Evolutionary conservation across 2,113 vertebrate species (phyloP), one percentile per base, ranked within the genome.

Genomic region (Panurus biarmicus): DNA sequence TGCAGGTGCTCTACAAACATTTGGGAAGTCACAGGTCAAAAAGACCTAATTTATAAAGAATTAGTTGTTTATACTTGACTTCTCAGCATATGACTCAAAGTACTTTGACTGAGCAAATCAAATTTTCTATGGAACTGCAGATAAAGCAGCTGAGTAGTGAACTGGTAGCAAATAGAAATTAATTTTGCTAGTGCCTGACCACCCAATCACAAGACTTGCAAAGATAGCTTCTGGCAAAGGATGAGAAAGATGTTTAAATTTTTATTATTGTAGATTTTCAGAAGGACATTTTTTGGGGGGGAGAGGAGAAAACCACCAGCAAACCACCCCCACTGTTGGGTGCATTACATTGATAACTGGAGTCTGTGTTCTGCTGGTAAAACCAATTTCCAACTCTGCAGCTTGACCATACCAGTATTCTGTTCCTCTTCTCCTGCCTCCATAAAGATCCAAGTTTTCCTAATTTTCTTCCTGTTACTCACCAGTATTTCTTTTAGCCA

Each of bases 211-310:
- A 2, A 82, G 23, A 47, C 40, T 42, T 54, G 50, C 13, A 25
- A 84, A 67, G 71, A 62, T 9, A 58, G 28, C 29, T 33, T 11
- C 12, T 75, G 62, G 38, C 16, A 58, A 83, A 51, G 6, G 17
- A 31, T 62, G 21, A 56, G 71, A 69, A 69, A 50, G 10, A 14
- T 35, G 42, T 74, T 40, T 14, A 70, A 70, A 13, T 11, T 60
- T 51, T 58, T 45, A 42, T 80, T 62, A 7, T 9, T n/a, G 14
- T n/a, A 44, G 10, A 14, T 76, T 89, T 80, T 80, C 26, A 73
- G 18, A 65, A 72, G 72, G 14, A 44, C 20, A 7, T 45, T n/a
- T 82, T 31, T 38, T 1, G 4, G 4, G 2, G 2, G 1, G 1
- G 1, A 25, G 7, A 57, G 11, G 5, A 11, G 23, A 7, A 66